These are phyloP conservation scores for Phragmatobia fuliginosa DNA, from an alignment of 2,888 invertebrate genomes.

Conservation along the genomic window DNA sequence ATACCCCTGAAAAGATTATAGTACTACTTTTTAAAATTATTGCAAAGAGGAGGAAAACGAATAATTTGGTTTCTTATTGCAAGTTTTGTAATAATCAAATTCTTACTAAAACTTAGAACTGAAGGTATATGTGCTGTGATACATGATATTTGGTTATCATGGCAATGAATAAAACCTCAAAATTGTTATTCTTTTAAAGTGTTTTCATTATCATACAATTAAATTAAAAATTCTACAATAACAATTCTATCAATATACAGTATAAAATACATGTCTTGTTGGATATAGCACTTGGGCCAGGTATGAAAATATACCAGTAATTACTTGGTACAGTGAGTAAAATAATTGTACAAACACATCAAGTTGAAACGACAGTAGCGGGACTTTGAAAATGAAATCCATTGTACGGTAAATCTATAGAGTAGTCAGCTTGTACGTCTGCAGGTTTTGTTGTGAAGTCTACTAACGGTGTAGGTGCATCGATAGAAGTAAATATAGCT, in stretches of 20 bases:
- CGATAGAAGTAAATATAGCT: conserved; percentile 64
- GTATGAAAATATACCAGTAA: conserved; percentile 70
- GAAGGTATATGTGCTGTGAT: too few species aligned
- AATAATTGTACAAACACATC: conserved; percentile 72
- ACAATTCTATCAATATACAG: conserved; percentile 57
- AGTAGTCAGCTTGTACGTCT: conserved; percentile 82
- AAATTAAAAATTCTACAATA: conserved; percentile 15
- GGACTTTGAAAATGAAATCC: conserved; percentile 83
- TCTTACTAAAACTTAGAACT: too few species aligned
- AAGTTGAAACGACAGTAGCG: conserved; percentile 83
- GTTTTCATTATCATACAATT: background rate
- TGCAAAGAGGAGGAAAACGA: too few species aligned
- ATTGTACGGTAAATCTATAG: conserved; percentile 81
- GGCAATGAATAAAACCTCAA: too few species aligned
- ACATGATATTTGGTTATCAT: too few species aligned
- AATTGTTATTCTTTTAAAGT: too few species aligned
- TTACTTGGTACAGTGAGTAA: conserved; percentile 64
- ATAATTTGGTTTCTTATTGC: too few species aligned
- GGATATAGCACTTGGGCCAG: conserved; percentile 74
- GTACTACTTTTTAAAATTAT: too few species aligned
- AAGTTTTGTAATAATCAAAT: too few species aligned
- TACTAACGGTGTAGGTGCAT: conserved; percentile 65
- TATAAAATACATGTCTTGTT: conserved; percentile 66
- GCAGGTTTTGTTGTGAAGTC: conserved; percentile 77
- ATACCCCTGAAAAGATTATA: too few species aligned